Percentiles rank a stretch among this genome's conserved stretches.
phyloP scores from a whole-genome alignment of 2,113 vertebrate genomes.

The Acanthisitta chloris region DNA sequence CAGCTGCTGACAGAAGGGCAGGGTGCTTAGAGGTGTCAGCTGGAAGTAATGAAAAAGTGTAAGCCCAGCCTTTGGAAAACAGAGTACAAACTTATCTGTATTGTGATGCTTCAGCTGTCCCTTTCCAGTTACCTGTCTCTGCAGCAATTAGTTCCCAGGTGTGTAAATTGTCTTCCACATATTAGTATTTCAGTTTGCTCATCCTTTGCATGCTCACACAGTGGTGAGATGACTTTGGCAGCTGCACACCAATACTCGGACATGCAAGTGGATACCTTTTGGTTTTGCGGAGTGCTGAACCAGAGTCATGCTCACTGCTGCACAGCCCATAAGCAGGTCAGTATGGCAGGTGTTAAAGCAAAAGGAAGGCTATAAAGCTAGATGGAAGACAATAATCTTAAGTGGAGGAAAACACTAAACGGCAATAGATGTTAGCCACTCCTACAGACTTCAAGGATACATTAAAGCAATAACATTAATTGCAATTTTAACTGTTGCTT shows the following conservation, averaged over 20 bases:
- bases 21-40: background rate
- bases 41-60: background rate
- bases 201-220: background rate
- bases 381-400: background rate
- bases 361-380: background rate
- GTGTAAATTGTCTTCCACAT: background rate
- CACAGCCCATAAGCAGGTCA: background rate
- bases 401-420: slow-evolving; percentile 13
- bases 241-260: background rate
- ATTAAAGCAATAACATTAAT: slow-evolving; percentile 21
- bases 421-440: background rate
- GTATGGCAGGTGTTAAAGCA: background rate
- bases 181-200: background rate
- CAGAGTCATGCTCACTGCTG: background rate
- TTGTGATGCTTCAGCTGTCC: background rate
- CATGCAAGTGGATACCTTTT: background rate
- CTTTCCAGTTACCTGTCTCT: background rate
- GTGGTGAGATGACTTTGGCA: background rate
- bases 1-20: background rate
- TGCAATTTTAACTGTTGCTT: slow-evolving; percentile 53
- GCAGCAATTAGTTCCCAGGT: background rate
- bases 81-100: background rate
- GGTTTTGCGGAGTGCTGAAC: background rate
- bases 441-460: background rate
- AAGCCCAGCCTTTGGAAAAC: background rate